Conservation (phyloP, 2,113 vertebrate species). For the Neotoma lepida region DNA sequence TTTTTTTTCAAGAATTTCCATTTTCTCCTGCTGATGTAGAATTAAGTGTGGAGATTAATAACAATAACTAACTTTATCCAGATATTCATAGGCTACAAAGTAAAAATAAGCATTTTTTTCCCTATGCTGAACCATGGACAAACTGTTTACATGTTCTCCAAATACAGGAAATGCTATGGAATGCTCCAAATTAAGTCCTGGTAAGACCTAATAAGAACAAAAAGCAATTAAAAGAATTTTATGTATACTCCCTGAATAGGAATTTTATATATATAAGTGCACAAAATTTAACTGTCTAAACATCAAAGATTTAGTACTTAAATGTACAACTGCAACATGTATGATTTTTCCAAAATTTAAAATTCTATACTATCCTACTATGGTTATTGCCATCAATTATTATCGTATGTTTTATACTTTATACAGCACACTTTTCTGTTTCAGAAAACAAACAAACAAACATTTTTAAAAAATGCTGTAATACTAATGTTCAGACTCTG, state of each 20-base stretch:
- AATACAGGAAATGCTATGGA: constrained; percentile 47
- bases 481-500: constrained; percentile 65
- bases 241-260: background rate
- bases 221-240: constrained; percentile 51
- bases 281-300: constrained; percentile 41
- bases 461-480: background rate
- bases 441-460: background rate
- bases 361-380: background rate
- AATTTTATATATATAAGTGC: constrained; percentile 29
- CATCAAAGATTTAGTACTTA: constrained; percentile 32
- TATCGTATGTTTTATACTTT: constrained; percentile 3
- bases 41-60: constrained; percentile 10
- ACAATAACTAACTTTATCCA: constrained; percentile 18
- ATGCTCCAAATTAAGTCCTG: constrained; percentile 40
- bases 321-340: constrained; percentile 8
- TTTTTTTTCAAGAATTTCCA: constrained; percentile 41
- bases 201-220: constrained; percentile 3
- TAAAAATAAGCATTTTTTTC: background rate
- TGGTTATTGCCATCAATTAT: background rate
- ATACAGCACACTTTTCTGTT: background rate
- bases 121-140: background rate
- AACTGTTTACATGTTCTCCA: constrained; percentile 51
- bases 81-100: background rate
- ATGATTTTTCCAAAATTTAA: constrained; percentile 22
- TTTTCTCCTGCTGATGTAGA: constrained; percentile 26